Evolutionary conservation across 1,140 invertebrate species (phyloP), one percentile per base, ranked within the genome.

Genomic region (Aphelinus certus): DNA sequence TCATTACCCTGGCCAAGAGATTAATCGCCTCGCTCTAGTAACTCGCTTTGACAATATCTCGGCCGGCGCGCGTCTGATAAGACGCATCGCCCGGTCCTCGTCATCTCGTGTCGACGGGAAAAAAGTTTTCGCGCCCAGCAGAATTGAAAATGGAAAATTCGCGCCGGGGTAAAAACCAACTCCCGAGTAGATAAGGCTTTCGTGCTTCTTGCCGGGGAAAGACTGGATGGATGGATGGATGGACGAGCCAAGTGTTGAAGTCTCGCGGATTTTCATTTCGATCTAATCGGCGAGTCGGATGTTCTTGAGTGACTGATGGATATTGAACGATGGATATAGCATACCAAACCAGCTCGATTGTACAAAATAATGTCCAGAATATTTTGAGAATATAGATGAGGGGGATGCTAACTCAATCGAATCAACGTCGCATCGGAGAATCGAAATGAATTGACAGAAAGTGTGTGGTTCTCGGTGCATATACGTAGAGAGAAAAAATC

Each of bases 1-100:
- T 86, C 84, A 86, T 86, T 86, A 86, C 84, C 84, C 81, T 78
- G 78, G 66, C 49, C 61, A 65, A 10, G 83, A 84, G 84, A 86
- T 86, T 86, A 86, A 86, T 86, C 84, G 80, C 82, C 81, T 78
- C 67, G 73, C 3, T 26, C 26, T 26, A 26, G 26, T 26, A 26
- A 26, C 70, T 81, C 80, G 78, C 71, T 76, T 3, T 45, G 60
- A 63, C 69, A 55, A 42, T 70, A 57, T 63, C 51, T 53, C 51
- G 51, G 51, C 4, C 51, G 26, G 26, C 26, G 26, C 60, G 77
- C 66, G 70, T 74, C 66, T 49, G 70, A 74, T 73, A 74, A 69
- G 72, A 55, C 49, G 69, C 57, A 26, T 46, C 26, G 42, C 26
- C 26, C 26, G 26, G 26, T 26, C 26, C 26, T 26, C 26, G 26